These are phyloP conservation scores for Sceloporus tristichus DNA, from an alignment of 2,113 vertebrate genomes.

Conservation along the genomic window DNA sequence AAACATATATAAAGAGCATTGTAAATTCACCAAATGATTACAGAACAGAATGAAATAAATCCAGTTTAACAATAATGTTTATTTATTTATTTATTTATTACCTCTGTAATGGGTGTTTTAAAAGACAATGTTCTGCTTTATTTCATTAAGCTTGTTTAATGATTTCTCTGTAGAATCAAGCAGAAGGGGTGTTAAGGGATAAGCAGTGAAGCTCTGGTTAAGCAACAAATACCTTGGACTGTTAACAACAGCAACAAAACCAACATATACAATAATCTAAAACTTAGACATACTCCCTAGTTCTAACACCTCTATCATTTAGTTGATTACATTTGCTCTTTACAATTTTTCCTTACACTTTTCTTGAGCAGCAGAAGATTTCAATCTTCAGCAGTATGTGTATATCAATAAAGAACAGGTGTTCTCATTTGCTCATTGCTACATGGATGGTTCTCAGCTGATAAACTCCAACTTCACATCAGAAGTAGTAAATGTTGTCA, in stretches of 20 bases:
- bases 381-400: constrained; percentile 49
- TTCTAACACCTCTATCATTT: constrained; percentile 15
- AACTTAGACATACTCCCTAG: neutral
- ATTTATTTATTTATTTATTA: neutral
- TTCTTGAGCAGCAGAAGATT: constrained; percentile 44
- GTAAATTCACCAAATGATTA: neutral
- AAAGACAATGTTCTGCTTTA: neutral
- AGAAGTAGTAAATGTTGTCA: constrained; percentile 55
- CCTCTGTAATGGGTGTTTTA: neutral
- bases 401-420: constrained; percentile 65
- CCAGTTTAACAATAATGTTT: neutral
- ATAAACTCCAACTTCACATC: constrained; percentile 62
- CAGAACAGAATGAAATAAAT: neutral
- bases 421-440: constrained; percentile 62
- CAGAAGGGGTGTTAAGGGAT: constrained; percentile 1
- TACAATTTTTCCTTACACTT: constrained; percentile 43
- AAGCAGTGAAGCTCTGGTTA: constrained; percentile 16
- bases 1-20: neutral
- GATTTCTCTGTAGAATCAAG: constrained; percentile 20
- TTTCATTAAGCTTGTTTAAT: neutral
- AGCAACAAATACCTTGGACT: constrained; percentile 21
- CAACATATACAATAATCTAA: constrained; percentile 12
- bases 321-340: constrained; percentile 30
- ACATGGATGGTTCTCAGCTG: constrained; percentile 61
- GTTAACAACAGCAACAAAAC: constrained; percentile 33